phyloP scores from a whole-genome alignment of 2,888 invertebrate genomes.

The Drosophila neotestacea region DNA sequence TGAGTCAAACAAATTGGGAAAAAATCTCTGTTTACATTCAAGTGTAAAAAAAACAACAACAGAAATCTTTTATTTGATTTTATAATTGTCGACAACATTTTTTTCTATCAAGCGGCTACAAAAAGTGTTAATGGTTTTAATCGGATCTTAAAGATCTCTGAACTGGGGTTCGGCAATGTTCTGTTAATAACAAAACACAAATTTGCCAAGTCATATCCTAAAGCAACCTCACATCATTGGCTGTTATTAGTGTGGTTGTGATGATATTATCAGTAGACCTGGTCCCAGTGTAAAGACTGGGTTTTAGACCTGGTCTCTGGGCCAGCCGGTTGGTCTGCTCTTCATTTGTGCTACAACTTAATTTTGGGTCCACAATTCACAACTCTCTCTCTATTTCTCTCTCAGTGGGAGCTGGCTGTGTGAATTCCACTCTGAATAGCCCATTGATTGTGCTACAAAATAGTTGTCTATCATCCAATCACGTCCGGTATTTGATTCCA shows the following conservation, averaged over 20 bases:
- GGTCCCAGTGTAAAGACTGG: conserved; percentile 26
- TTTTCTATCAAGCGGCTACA: conserved; percentile 50
- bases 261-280: conserved; percentile 68
- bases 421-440: conserved; percentile 70
- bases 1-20: conserved; percentile 40
- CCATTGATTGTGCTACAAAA: conserved; percentile 73
- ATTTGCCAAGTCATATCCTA: conserved; percentile 82
- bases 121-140: conserved; percentile 82
- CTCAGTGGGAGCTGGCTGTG: conserved; percentile 55
- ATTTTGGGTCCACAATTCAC: conserved; percentile 26
- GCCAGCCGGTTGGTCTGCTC: conserved; percentile 33
- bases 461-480: conserved; percentile 79
- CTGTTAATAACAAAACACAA: conserved; percentile 67
- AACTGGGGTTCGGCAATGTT: conserved; percentile 34
- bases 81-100: conserved; percentile 67
- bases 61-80: conserved; percentile 67
- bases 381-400: conserved; percentile 15
- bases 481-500: conserved; percentile 76
- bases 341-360: conserved; percentile 62
- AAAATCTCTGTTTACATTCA: conserved; percentile 64
- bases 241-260: conserved; percentile 67
- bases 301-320: conserved; percentile 2
- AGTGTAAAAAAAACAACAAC: conserved; percentile 21
- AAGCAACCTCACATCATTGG: conserved; percentile 72
- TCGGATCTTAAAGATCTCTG: conserved; percentile 74